Evolutionary conservation across 2,797 vertebrate species (phyloP).

Genomic region (Phoebastria nigripes): DNA sequence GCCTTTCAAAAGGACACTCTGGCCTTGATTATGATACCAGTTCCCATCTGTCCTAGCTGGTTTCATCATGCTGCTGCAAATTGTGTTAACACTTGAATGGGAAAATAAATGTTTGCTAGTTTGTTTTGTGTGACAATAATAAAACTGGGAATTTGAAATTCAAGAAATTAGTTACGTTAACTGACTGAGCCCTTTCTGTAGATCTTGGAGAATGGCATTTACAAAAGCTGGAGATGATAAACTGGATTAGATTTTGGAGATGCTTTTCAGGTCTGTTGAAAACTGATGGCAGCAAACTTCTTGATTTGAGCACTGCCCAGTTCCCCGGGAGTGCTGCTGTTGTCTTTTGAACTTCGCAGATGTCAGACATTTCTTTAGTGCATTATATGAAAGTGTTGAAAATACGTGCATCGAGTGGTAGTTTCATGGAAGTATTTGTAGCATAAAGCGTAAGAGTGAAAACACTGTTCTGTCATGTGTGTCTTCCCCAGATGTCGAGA

Average conservation of each 20-base stretch:
- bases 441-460: background rate
- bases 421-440: background rate
- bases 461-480: background rate
- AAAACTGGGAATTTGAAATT: background rate
- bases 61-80: background rate
- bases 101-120: background rate
- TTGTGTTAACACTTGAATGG: background rate
- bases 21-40: background rate
- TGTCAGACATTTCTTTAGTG: background rate
- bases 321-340: background rate
- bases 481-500: background rate
- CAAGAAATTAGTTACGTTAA: background rate
- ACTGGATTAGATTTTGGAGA: background rate
- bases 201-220: background rate
- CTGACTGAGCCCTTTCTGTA: background rate
- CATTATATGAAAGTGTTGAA: background rate
- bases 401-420: fast-evolving
- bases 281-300: background rate
- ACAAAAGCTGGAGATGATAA: background rate
- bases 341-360: background rate
- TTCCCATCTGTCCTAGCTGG: background rate
- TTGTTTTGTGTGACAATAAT: background rate
- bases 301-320: background rate
- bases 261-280: background rate
- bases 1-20: background rate